Conservation (phyloP, 30 jellyfish, hydroid and myxozoan species). For the Aurelia aurita region DNA sequence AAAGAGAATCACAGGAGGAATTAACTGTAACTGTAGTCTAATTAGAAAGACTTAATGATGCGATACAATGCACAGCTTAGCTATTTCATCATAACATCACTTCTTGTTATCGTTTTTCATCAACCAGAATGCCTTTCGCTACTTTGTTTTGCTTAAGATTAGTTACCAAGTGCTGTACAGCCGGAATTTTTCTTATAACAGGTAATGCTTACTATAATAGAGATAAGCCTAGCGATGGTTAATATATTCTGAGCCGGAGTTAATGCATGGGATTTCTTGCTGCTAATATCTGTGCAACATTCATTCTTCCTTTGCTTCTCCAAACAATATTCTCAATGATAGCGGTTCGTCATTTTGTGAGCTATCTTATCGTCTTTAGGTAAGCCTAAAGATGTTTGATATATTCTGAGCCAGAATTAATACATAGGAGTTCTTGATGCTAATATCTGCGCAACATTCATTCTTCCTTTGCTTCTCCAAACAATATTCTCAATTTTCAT, state of each 20-base stretch:
- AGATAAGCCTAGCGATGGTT: neutral
- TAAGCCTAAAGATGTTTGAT: too few species aligned
- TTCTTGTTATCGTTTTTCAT: conserved; percentile 14
- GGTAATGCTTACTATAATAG: too few species aligned
- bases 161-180: neutral
- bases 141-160: neutral
- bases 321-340: too few species aligned
- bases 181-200: neutral
- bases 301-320: too few species aligned
- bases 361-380: too few species aligned
- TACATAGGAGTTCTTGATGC: too few species aligned
- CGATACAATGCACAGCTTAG: conserved; percentile 2
- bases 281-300: too few species aligned
- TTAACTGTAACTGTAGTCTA: conserved; percentile 19
- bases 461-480: too few species aligned
- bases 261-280: conserved; percentile 1
- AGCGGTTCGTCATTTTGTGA: too few species aligned
- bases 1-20: conserved; percentile 9
- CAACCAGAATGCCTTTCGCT: conserved; percentile 18
- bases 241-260: conserved; percentile 24
- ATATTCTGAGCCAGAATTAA: too few species aligned
- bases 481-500: too few species aligned
- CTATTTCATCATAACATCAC: neutral
- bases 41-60: conserved; percentile 46
- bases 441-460: too few species aligned